Evolutionary conservation across 2,113 vertebrate genomes (phyloP), one percentile per base, ranked within the genome.

Genomic region (Phainopepla nitens): DNA sequence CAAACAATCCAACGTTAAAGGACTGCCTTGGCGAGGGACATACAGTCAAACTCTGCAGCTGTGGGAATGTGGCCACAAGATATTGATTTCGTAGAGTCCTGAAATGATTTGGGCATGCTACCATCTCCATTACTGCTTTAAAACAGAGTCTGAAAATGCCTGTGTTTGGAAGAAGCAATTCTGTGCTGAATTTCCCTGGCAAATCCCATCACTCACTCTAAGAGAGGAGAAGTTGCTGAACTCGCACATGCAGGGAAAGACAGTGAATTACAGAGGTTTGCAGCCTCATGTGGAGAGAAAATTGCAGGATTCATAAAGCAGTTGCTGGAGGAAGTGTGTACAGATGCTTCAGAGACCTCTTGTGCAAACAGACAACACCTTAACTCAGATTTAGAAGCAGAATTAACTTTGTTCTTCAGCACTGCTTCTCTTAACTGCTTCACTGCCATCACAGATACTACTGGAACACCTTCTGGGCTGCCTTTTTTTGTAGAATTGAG

Each of bases 261-360:
- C n/a, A 35, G 83, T 57, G 91, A 89, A 73, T 93, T 84, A 92
- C 81, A 85, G 76, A 91, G 76, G 12, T 70, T 78, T 89, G 87
- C 72, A 94, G 72, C 69, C 60, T 89, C 93, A 44, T 12, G 5
- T 87, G 77, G 91, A 93, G 83, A 80, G 71, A 93, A 87, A 72
- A 92, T 57, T 70, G 89, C 72, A 68, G 81, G 81, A 94, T 83
- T 94, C 91, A 87, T 93, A 96, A 95, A 84, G 69, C 80, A 78
- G 65, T 87, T 95, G 91, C 87, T 93, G 65, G 85, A 93, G 82
- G 57, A 93, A 69, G 41, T 44, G 61, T 62, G 64, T 77, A 39
- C 75, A 85, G 62, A 69, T 88, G 71, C 83, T 93, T 96, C 65
- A 72, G 90, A 90, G 86, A 86, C 76, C 76, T 82, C 82, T 89